A percentile compares a stretch with the other conserved stretches of the same genome.
These are phyloP conservation scores for Ctenosaura bakeri DNA, from an alignment of 2,797 vertebrate species.

Conservation along the genomic window DNA sequence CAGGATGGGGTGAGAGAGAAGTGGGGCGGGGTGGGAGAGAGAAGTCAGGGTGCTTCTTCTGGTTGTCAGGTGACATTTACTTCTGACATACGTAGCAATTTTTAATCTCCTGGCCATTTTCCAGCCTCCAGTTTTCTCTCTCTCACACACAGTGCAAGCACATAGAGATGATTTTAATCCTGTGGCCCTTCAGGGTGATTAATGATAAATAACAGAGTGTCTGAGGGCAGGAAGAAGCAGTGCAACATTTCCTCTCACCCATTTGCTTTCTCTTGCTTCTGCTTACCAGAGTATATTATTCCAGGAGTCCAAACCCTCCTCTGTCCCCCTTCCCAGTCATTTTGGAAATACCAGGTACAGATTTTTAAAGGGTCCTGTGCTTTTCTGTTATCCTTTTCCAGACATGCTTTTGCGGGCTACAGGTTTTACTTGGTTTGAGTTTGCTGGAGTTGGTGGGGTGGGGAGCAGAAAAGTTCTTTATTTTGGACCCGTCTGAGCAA, in stretches of 20 bases:
- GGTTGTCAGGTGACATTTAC: background rate
- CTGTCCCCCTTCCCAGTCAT: too few relatives aligned
- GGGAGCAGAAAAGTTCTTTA: background rate
- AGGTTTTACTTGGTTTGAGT: background rate
- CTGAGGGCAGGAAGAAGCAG: background rate
- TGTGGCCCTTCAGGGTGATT: background rate
- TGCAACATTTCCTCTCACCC: background rate
- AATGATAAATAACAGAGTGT: background rate
- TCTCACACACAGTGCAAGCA: background rate
- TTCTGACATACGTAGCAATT: background rate
- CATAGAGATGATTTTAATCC: background rate
- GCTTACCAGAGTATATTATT: background rate
- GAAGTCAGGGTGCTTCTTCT: background rate
- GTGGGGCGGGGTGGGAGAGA: too few relatives aligned
- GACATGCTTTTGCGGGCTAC: background rate
- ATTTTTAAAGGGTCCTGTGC: background rate
- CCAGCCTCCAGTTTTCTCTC: too few relatives aligned
- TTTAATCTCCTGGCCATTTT: background rate
- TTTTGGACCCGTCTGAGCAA: background rate
- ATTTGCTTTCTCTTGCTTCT: too few relatives aligned
- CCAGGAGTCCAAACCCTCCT: too few relatives aligned
- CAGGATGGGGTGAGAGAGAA: too few relatives aligned
- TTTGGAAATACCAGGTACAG: background rate
- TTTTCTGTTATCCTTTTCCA: fast-evolving
- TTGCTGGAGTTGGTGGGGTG: background rate